These are phyloP conservation scores for Eumeta japonica DNA, from an alignment of 1,140 invertebrate species.

Conservation along the genomic window DNA sequence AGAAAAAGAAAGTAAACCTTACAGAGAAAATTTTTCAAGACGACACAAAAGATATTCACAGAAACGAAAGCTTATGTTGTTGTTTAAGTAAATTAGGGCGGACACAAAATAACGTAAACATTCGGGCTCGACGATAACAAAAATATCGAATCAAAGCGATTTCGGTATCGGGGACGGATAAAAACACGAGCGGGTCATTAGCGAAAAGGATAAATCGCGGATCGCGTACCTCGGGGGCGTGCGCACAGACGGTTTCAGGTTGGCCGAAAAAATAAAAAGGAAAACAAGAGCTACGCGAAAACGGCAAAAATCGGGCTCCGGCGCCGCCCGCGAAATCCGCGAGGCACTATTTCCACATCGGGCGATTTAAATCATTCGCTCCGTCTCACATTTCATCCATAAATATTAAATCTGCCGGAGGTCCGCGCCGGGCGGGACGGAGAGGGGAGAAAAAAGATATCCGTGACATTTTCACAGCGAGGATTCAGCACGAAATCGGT, in stretches of 20 bases:
- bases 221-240: conserved; percentile 75
- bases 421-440: conserved; percentile 24
- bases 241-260: conserved; percentile 79
- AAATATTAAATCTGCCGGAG: conserved; percentile 48
- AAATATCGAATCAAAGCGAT: too few relatives aligned
- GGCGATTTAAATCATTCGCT: conserved; percentile 53
- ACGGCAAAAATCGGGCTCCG: too few relatives aligned
- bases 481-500: conserved; percentile 48
- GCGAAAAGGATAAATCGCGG: conserved; percentile 41
- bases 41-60: too few relatives aligned
- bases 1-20: too few relatives aligned
- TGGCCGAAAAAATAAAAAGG: conserved; percentile 67
- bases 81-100: too few relatives aligned
- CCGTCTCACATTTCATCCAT: conserved; percentile 52
- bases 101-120: too few relatives aligned
- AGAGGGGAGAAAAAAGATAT: conserved; percentile 44
- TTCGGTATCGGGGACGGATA: too few relatives aligned
- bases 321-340: conserved; percentile 55
- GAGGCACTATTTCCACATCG: conserved; percentile 50
- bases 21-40: too few relatives aligned
- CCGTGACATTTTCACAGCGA: conserved; percentile 41
- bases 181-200: too few relatives aligned
- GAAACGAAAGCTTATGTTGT: too few relatives aligned
- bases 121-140: too few relatives aligned
- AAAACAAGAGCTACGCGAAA: conserved; percentile 52